Evolutionary conservation across 2,797 vertebrate species (phyloP).

Genomic region (Pelodytes ibericus): DNA sequence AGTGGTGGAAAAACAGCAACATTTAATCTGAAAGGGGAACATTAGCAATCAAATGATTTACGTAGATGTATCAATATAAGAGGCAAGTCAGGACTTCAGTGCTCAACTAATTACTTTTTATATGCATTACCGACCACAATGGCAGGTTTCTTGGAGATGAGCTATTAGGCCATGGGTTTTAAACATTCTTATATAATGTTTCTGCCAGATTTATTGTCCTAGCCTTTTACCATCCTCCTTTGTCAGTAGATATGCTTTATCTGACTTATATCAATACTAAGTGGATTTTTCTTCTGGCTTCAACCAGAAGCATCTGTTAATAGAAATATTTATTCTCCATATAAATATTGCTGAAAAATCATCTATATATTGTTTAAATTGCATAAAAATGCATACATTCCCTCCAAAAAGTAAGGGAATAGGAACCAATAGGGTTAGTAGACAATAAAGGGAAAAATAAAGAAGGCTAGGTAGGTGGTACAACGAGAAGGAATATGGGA

Average conservation of each 20-base stretch:
- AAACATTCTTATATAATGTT: slow-evolving; percentile 53
- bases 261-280: slow-evolving; percentile 23
- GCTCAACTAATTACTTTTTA: slow-evolving; percentile 87
- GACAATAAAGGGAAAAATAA: too few relatives aligned
- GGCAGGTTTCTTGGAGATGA: slow-evolving; percentile 71
- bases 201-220: slow-evolving; percentile 48
- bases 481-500: too few relatives aligned
- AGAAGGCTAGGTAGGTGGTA: too few relatives aligned
- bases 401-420: too few relatives aligned
- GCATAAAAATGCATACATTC: too few relatives aligned
- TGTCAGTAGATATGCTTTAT: slow-evolving; percentile 17
- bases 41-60: slow-evolving; percentile 91
- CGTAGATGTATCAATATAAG: slow-evolving; percentile 88
- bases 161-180: slow-evolving; percentile 62
- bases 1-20: slow-evolving; percentile 70
- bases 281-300: slow-evolving; percentile 1
- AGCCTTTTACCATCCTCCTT: slow-evolving; percentile 31
- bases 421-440: too few relatives aligned
- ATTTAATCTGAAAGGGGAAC: slow-evolving; percentile 79
- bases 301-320: too few relatives aligned
- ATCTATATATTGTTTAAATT: too few relatives aligned
- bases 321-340: too few relatives aligned
- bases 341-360: too few relatives aligned
- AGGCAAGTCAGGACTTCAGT: slow-evolving; percentile 87
- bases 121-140: slow-evolving; percentile 83